phyloP scores from a whole-genome alignment of 2,113 vertebrate species.

The Monopterus albus region DNA sequence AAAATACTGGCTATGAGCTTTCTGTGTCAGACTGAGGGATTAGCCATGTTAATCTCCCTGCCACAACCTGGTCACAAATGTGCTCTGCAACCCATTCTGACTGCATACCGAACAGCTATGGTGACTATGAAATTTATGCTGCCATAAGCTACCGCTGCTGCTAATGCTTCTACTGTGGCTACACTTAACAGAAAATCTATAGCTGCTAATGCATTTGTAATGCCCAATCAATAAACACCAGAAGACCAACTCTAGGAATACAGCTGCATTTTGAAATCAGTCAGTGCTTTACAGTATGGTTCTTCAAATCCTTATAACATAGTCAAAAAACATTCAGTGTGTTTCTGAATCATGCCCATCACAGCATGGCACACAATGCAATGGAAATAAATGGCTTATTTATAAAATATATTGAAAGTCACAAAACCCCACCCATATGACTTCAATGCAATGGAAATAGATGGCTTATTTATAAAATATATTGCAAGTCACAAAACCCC shows the following conservation, averaged over 20 bases:
- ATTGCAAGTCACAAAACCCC: too few species aligned
- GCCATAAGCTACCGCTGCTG: slow-evolving; percentile 14
- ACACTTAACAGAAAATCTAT: slow-evolving; percentile 55
- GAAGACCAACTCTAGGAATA: slow-evolving; percentile 29
- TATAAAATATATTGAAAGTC: too few species aligned
- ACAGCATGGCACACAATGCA: not conserved
- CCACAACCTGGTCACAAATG: slow-evolving; percentile 27
- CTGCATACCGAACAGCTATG: not conserved
- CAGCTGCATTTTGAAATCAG: slow-evolving; percentile 11
- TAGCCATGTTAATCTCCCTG: slow-evolving; percentile 70
- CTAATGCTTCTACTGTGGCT: slow-evolving; percentile 38
- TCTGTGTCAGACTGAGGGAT: slow-evolving; percentile 74
- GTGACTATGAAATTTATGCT: slow-evolving; percentile 18
- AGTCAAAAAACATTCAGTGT: too few species aligned
- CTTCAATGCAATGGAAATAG: too few species aligned
- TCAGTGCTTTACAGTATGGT: not conserved
- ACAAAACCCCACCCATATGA: too few species aligned
- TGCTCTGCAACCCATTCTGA: slow-evolving; percentile 43
- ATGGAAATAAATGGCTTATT: not conserved
- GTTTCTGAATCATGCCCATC: too few species aligned
- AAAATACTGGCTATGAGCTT: slow-evolving; percentile 43
- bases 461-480: too few species aligned
- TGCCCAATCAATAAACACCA: slow-evolving; percentile 55
- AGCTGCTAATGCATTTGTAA: slow-evolving; percentile 56
- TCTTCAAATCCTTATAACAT: too few species aligned